phyloP scores from a whole-genome alignment of 2,888 invertebrate genomes.

The Norana najaformis region DNA sequence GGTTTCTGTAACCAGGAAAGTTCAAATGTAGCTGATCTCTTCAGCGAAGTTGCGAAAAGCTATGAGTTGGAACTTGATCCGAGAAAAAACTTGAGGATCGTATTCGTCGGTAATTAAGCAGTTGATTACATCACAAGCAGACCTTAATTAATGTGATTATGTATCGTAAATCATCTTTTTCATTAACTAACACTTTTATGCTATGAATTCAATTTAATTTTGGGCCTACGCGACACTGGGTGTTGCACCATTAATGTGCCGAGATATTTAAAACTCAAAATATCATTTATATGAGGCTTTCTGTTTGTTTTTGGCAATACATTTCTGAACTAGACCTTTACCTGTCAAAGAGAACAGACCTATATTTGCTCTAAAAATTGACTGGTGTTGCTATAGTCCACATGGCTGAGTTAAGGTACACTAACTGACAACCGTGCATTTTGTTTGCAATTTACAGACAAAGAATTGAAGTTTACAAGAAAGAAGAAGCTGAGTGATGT shows the following conservation, averaged over 20 bases:
- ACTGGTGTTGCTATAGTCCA: too few species aligned
- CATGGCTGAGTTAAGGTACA: background rate
- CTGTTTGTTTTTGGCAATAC: background rate
- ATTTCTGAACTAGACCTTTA: background rate
- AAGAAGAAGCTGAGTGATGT: background rate
- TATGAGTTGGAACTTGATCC: slow-evolving; percentile 5
- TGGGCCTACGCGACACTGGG: background rate
- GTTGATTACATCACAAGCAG: background rate
- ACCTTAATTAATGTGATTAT: background rate
- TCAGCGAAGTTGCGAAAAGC: background rate
- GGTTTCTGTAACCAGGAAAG: background rate
- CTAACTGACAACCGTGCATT: background rate
- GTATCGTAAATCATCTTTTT: background rate
- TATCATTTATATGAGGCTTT: background rate
- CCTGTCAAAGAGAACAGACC: too few species aligned
- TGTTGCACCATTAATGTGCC: background rate
- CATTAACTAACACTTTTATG: background rate
- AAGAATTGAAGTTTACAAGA: background rate
- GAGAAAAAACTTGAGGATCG: background rate
- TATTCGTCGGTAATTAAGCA: background rate
- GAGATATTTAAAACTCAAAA: background rate
- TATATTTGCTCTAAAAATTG: too few species aligned
- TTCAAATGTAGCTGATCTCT: background rate
- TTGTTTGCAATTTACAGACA: background rate
- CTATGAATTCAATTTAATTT: background rate